Evolutionary conservation across 2,888 invertebrate species (phyloP).

Genomic region (Tinea trinotella): DNA sequence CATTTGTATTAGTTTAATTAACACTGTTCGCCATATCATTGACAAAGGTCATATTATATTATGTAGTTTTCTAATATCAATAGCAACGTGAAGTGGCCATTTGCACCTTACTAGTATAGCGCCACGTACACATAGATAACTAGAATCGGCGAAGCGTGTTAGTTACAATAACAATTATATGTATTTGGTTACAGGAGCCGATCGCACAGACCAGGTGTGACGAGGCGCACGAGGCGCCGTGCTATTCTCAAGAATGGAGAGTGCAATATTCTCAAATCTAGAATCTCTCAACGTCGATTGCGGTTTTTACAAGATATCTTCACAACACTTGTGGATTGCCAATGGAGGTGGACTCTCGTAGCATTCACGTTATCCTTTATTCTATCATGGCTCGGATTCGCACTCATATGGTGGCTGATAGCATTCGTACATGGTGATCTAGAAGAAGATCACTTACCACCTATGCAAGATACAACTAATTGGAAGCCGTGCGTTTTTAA

Average conservation of each 20-base stretch:
- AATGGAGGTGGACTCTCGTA: constrained; percentile 93
- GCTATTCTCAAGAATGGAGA: constrained; percentile 97
- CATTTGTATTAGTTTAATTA: constrained; percentile 22
- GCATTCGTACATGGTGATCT: constrained; percentile 90
- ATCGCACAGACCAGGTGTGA: constrained; percentile 76
- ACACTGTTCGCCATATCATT: constrained; percentile 56
- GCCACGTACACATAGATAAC: constrained; percentile 28
- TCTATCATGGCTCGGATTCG: constrained; percentile 88
- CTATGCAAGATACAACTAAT: constrained; percentile 58
- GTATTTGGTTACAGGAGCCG: constrained; percentile 74
- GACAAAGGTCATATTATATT: constrained; percentile 42
- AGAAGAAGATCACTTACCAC: constrained; percentile 70
- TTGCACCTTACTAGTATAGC: constrained; percentile 28
- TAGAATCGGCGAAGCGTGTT: constrained; percentile 33
- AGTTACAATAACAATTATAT: constrained; percentile 27
- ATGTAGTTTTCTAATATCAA: constrained; percentile 28
- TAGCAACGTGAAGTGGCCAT: constrained; percentile 53
- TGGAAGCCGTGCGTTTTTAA: constrained; percentile 88
- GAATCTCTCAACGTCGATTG: constrained; percentile 83
- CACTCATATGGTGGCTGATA: constrained; percentile 90
- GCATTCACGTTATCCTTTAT: constrained; percentile 90
- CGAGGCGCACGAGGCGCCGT: constrained; percentile 81
- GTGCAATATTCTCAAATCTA: constrained; percentile 94
- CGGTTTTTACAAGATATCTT: constrained; percentile 87
- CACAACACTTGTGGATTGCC: constrained; percentile 90